phyloP scores from a whole-genome alignment of 2,888 invertebrate genomes.

The Hyalella azteca region DNA sequence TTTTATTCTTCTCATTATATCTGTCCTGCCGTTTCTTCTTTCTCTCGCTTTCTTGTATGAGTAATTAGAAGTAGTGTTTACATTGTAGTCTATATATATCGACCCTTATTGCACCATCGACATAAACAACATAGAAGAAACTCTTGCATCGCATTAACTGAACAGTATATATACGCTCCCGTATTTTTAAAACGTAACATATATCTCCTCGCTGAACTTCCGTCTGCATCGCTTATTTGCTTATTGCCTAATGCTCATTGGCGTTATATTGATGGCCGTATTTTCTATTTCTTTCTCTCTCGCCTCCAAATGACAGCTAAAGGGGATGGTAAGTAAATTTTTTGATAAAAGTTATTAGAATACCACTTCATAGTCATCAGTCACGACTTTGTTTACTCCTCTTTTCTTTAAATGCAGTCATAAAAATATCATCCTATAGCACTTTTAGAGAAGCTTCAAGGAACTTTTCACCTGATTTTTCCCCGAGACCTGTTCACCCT shows the following conservation, averaged over 20 bases:
- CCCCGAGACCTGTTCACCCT: too few species aligned
- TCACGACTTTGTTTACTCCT: too few species aligned
- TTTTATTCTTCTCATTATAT: background rate
- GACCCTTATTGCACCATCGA: background rate
- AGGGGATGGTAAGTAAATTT: slow-evolving; percentile 34
- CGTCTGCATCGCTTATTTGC: slow-evolving; percentile 18
- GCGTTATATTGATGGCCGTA: slow-evolving; percentile 52
- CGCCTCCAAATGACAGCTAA: slow-evolving; percentile 55
- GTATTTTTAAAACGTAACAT: too few species aligned
- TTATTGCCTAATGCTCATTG: background rate
- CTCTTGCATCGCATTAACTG: slow-evolving; percentile 21
- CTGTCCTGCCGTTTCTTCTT: background rate
- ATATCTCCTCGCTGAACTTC: background rate
- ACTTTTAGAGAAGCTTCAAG: too few species aligned
- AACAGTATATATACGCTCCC: slow-evolving; percentile 22
- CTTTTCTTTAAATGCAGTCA: too few species aligned
- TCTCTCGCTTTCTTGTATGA: background rate
- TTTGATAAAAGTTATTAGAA: background rate
- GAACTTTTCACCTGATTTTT: too few species aligned
- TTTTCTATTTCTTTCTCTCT: slow-evolving; percentile 55
- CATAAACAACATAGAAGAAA: background rate
- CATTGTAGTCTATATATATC: background rate
- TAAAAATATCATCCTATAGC: too few species aligned
- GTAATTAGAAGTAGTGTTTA: slow-evolving; percentile 10
- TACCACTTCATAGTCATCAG: too few species aligned